A percentile compares a stretch with the other conserved stretches of the same genome.
These are phyloP conservation scores for Dallia pectoralis DNA, from an alignment of 2,797 vertebrate genomes.

Conservation along the genomic window DNA sequence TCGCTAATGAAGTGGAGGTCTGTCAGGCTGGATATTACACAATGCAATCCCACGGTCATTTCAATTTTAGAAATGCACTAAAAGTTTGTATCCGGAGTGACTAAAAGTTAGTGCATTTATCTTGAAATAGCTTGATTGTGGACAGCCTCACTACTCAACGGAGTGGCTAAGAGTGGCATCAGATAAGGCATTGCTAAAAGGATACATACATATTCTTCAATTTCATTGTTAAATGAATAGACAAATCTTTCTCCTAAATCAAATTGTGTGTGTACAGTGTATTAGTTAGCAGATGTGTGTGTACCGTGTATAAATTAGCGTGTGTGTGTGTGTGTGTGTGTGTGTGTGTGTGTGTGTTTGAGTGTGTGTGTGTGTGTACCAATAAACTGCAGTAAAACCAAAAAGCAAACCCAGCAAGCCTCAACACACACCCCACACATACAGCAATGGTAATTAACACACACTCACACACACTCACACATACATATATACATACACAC, in stretches of 20 bases:
- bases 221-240: slow-evolving; percentile 58
- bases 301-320: background rate
- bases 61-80: no score
- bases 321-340: background rate
- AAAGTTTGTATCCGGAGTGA: no score
- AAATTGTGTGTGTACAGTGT: slow-evolving; percentile 3
- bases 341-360: background rate
- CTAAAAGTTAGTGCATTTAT: no score
- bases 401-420: background rate
- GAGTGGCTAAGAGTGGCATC: no score
- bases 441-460: background rate
- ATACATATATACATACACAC: background rate
- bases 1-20: slow-evolving; percentile 96
- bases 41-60: slow-evolving; percentile 69
- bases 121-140: no score
- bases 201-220: background rate
- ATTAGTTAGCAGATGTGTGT: background rate
- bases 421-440: background rate
- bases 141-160: no score
- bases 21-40: slow-evolving; percentile 98
- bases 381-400: background rate
- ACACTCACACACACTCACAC: background rate
- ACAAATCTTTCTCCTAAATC: slow-evolving; percentile 23
- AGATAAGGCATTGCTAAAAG: no score
- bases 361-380: background rate